Base-by-base conservation (phyloP, 2,113 vertebrate species). In the Halcyon malimbica region DNA sequence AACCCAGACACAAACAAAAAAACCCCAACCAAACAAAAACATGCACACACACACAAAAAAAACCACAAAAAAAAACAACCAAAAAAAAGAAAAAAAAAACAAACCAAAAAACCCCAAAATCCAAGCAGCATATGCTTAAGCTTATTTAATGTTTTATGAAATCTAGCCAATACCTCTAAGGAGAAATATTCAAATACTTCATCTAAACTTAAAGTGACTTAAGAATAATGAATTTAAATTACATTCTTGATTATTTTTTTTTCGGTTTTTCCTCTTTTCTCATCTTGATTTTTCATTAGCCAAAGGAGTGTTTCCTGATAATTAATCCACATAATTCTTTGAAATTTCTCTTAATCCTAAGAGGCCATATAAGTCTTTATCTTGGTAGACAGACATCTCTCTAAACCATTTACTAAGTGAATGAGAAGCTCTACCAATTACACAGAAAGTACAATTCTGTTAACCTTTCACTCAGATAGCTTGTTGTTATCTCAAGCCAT, bases 391-490 rank as follows among this genome's bases (percentile, higher is more conserved):
- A 98, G 90, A 87, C 75, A 89, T 96, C 83, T 96, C 94, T 94
- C 93, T 96, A 92, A 97, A 97, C 81, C 3, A 1, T 92, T 96
- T 94, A 88, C 73, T 95, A 95, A 97, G 74, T 7, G 41, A 97
- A 94, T 96, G 73, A 97, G 94, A 97, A 96, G 95, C 86, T 97
- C 91, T 96, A 74, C 80, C 77, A 95, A 77, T 87, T 91, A 94
- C 93, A 97, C 74, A 96, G 93, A 97, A 97, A 95, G 59, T 93
- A 97, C 87, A 96, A 93, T 97, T 97, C 92, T 95, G 90, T 90
- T 97, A 97, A 93, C 83, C 86, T 91, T 96, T 97, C 92, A 83
- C 91, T 89, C 71, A 93, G 77, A 97, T 92, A 95, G 88, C 77
- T 96, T 90, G 86, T 37, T 97, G 94, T 94, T 97, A 97, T 97